These are phyloP conservation scores for Drosophila prostipennis DNA, from an alignment of 2,888 invertebrate genomes.

Conservation along the genomic window DNA sequence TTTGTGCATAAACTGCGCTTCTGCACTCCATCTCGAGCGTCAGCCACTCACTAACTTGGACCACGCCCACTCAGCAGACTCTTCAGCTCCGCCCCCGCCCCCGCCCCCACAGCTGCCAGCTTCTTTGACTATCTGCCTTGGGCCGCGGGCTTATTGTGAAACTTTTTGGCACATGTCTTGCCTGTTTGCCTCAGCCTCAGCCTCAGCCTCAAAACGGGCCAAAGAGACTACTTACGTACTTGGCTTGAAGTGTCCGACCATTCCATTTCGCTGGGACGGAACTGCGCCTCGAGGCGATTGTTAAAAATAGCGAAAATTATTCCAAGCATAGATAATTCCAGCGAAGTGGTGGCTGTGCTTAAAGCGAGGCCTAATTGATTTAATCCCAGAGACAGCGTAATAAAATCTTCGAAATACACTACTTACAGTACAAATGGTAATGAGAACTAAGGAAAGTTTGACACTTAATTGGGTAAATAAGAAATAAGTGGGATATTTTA, in stretches of 20 bases:
- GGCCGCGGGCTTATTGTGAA: slow-evolving; percentile 75
- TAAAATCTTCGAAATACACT: background rate
- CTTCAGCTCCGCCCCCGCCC: background rate
- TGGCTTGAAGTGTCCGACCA: slow-evolving; percentile 40
- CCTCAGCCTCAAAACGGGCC: slow-evolving; percentile 36
- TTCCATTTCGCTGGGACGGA: slow-evolving; percentile 5
- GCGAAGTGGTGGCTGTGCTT: slow-evolving; percentile 11
- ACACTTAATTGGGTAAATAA: background rate
- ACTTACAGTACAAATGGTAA: background rate
- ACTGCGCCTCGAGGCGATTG: slow-evolving; percentile 51
- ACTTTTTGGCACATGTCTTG: slow-evolving; percentile 79
- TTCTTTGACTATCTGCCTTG: slow-evolving; percentile 26
- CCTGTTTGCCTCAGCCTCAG: slow-evolving; percentile 53
- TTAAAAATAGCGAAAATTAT: slow-evolving; percentile 56
- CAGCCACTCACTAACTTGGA: slow-evolving; percentile 36
- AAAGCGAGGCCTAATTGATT: slow-evolving; percentile 22
- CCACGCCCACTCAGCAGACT: slow-evolving; percentile 8
- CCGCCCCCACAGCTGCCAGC: background rate
- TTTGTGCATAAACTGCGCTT: slow-evolving; percentile 70
- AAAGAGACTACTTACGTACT: slow-evolving; percentile 48
- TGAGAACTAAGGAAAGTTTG: background rate
- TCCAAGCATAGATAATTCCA: slow-evolving; percentile 22
- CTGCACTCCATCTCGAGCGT: slow-evolving; percentile 48
- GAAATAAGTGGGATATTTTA: background rate
- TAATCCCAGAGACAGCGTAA: slow-evolving; percentile 15